Conservation (phyloP, 1,140 invertebrate genomes). For the Oncopeltus fasciatus region DNA sequence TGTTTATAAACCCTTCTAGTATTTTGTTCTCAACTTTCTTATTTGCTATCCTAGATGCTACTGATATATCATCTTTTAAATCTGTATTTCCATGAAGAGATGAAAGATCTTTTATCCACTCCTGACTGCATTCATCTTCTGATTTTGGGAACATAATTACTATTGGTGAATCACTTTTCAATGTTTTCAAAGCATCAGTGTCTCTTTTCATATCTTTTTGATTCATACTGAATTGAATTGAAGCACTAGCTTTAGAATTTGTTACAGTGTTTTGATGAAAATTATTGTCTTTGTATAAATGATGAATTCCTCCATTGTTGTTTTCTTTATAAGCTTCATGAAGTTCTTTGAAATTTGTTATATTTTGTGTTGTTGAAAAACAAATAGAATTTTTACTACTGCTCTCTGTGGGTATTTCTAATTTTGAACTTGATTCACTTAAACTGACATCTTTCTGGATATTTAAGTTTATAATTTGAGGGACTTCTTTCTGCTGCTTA, state of each 20-base stretch:
- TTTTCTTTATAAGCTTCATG: background rate
- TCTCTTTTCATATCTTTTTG: background rate
- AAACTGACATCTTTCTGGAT: no score
- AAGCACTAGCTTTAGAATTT: no score
- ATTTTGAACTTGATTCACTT: no score
- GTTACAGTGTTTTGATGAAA: no score
- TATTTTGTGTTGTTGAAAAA: background rate
- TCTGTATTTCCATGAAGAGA: background rate
- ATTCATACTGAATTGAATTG: background rate
- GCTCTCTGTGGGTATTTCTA: no score
- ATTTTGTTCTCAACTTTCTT: slow-evolving; percentile 3
- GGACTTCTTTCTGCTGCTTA: no score
- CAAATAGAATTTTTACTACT: no score
- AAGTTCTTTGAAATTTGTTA: background rate
- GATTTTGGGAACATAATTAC: background rate
- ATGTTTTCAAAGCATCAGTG: background rate
- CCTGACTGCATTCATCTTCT: background rate
- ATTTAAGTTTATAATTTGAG: no score
- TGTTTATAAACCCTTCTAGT: background rate
- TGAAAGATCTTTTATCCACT: background rate
- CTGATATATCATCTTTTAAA: background rate
- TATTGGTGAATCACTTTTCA: no score
- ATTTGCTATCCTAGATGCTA: background rate
- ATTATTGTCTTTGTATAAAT: background rate
- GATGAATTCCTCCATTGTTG: background rate